Evolutionary conservation across 2,797 vertebrate species (phyloP).

Genomic region (Microctenopoma stevenorrisi): DNA sequence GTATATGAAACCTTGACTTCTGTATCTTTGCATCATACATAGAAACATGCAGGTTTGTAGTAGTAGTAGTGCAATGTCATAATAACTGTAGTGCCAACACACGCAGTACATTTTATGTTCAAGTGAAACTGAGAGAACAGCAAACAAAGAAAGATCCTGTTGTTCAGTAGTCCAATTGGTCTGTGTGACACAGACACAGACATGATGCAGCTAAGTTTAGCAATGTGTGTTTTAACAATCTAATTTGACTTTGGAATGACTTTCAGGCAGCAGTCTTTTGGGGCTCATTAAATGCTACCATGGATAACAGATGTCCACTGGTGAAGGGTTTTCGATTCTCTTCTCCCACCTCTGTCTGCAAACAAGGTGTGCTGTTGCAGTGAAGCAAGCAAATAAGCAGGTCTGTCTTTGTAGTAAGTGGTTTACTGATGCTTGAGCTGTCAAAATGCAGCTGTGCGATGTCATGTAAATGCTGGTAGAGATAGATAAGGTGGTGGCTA

Average conservation of each 20-base stretch:
- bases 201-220: conserved; percentile 33
- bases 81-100: neutral
- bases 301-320: conserved; percentile 56
- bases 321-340: conserved; percentile 50
- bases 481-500: conserved; percentile 22
- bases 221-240: conserved; percentile 38
- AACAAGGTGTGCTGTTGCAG: conserved; percentile 52
- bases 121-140: neutral
- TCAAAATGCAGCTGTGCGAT: conserved; percentile 16
- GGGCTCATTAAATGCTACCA: conserved; percentile 66
- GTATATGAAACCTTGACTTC: neutral
- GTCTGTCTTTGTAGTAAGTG: conserved; percentile 45
- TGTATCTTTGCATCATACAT: neutral
- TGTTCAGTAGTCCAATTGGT: conserved; percentile 34
- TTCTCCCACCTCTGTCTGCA: conserved; percentile 46
- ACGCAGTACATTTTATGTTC: neutral
- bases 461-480: conserved; percentile 17
- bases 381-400: conserved; percentile 52
- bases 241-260: conserved; percentile 60
- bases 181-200: conserved; percentile 29
- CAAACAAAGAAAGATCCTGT: conserved; percentile 18
- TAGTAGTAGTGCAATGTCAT: neutral
- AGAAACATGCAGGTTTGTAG: neutral
- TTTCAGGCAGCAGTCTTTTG: conserved; percentile 63
- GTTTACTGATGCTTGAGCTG: conserved; percentile 33